Percentiles rank a stretch among this genome's conserved stretches.
Conservation (phyloP, 2,888 invertebrate species). For the Patella pellucida region DNA sequence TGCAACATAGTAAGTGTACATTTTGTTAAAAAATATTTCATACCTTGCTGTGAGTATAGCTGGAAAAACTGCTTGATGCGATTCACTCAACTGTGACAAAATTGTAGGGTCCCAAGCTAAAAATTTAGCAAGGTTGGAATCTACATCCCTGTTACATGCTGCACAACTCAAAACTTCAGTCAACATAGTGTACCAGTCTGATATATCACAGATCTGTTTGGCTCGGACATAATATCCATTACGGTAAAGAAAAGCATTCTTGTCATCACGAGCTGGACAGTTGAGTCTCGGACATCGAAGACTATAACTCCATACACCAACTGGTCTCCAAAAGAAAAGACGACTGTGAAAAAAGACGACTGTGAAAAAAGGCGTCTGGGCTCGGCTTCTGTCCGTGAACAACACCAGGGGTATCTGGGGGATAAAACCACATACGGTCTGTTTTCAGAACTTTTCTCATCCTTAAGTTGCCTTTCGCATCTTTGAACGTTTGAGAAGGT, state of each 20-base stretch:
- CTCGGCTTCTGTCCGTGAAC: background rate
- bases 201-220: slow-evolving; percentile 13
- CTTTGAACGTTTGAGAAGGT: background rate
- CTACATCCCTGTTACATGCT: background rate
- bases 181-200: slow-evolving; percentile 17
- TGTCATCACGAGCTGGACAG: background rate
- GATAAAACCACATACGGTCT: slow-evolving; percentile 15
- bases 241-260: background rate
- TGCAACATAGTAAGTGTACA: too few species aligned
- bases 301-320: slow-evolving; percentile 14
- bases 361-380: slow-evolving; percentile 8
- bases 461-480: background rate
- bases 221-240: background rate
- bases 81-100: background rate
- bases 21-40: background rate
- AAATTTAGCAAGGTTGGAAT: background rate
- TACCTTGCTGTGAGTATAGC: slow-evolving; percentile 13
- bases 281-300: slow-evolving; percentile 1
- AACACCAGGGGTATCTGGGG: background rate
- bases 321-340: slow-evolving; percentile 18
- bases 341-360: too few species aligned
- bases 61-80: slow-evolving; percentile 4
- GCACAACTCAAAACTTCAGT: slow-evolving; percentile 7
- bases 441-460: background rate
- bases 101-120: background rate